A percentile compares a stretch with the other conserved stretches of the same genome.
These are phyloP conservation scores for Isurus oxyrinchus DNA, from an alignment of 2,113 vertebrate species.

Conservation along the genomic window DNA sequence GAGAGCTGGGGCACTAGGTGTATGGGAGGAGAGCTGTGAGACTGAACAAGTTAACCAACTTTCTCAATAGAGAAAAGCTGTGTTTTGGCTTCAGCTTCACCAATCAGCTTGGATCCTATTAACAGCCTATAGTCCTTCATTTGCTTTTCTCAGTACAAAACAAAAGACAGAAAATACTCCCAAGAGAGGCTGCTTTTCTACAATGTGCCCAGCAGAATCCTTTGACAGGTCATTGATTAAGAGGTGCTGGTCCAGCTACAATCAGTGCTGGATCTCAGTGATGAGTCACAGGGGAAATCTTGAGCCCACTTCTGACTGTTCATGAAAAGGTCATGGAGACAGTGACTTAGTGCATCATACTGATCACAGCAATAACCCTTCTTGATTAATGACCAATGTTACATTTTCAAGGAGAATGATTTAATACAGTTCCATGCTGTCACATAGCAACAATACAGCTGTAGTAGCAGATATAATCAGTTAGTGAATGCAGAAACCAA, in stretches of 20 bases:
- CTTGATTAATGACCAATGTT: slow-evolving; percentile 15
- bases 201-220: background rate
- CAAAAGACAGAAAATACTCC: background rate
- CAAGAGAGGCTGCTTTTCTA: background rate
- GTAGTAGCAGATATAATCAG: background rate
- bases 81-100: no score
- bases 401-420: background rate
- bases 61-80: no score
- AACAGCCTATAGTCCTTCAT: background rate
- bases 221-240: background rate
- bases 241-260: background rate
- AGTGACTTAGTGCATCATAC: background rate
- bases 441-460: background rate
- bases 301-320: background rate
- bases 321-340: background rate
- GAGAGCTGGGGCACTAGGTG: no score
- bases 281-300: background rate
- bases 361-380: background rate
- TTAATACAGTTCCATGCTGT: background rate
- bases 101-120: no score
- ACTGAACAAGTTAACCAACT: no score
- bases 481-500: background rate
- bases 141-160: background rate
- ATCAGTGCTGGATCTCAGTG: background rate
- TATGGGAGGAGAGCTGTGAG: no score